phyloP scores from a whole-genome alignment of 2,888 invertebrate genomes.

The Drosophila formosana region DNA sequence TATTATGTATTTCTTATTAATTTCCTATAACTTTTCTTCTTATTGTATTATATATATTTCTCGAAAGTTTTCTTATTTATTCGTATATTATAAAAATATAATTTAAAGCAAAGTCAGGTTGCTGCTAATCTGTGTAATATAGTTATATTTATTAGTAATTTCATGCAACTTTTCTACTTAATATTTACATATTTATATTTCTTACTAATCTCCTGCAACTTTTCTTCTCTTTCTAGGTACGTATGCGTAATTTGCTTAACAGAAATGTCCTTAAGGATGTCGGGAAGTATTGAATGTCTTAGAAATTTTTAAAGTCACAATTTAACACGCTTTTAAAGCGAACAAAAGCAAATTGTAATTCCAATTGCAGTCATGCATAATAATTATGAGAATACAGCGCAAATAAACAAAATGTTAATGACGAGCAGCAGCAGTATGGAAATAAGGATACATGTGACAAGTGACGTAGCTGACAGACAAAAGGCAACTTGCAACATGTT shows the following conservation, averaged over 20 bases:
- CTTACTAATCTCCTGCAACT: too few relatives aligned
- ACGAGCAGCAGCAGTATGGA: not conserved
- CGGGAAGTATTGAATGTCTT: not conserved
- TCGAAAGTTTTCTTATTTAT: not conserved
- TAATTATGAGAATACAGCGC: conserved; percentile 51
- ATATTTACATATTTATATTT: too few relatives aligned
- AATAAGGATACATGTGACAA: not conserved
- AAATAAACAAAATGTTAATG: conserved; percentile 54
- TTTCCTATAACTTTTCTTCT: conserved; percentile 12
- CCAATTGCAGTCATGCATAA: conserved; percentile 40
- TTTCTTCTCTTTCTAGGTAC: conserved; percentile 65
- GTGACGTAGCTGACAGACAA: not conserved
- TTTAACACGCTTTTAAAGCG: conserved; percentile 52
- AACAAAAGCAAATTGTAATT: conserved; percentile 1
- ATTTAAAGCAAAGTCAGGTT: not conserved
- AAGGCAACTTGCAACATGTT: not conserved
- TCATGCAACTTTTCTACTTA: not conserved
- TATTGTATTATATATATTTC: conserved; percentile 19
- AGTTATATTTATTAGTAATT: too few relatives aligned
- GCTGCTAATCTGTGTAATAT: not conserved
- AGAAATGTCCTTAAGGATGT: not conserved
- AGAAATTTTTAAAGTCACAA: not conserved
- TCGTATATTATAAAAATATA: too few relatives aligned
- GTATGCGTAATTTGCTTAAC: conserved; percentile 46
- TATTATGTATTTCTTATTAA: conserved; percentile 31